phyloP scores from a whole-genome alignment of 2,888 invertebrate genomes.

The Acronicta leporina region DNA sequence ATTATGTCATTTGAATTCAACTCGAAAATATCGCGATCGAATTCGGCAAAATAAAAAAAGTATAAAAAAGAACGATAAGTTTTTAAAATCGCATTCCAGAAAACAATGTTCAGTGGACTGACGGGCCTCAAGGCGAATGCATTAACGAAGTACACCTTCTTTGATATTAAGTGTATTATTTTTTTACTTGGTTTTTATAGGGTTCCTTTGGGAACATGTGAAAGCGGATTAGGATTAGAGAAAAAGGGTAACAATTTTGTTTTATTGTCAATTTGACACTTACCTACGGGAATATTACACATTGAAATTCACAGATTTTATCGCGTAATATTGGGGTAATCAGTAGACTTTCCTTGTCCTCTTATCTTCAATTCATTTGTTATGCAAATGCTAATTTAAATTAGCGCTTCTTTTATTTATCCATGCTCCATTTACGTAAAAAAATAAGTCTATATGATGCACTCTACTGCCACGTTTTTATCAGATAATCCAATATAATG shows the following conservation, averaged over 20 bases:
- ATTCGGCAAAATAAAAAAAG: slow-evolving; percentile 73
- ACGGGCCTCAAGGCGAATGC: slow-evolving; percentile 86
- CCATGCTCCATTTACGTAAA: no score
- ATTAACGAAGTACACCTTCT: slow-evolving; percentile 88
- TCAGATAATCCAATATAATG: no score
- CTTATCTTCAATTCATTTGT: no score
- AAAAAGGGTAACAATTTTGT: neutral
- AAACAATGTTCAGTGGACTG: slow-evolving; percentile 85
- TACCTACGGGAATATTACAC: no score
- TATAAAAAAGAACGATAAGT: slow-evolving; percentile 67
- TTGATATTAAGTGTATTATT: slow-evolving; percentile 88
- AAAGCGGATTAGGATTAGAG: slow-evolving; percentile 4
- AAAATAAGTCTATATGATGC: no score
- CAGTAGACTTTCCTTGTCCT: no score
- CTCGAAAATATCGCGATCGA: slow-evolving; percentile 62
- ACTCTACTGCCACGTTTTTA: no score
- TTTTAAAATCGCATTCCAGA: slow-evolving; percentile 86
- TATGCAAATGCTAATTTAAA: no score
- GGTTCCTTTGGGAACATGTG: slow-evolving; percentile 43
- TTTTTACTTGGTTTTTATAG: slow-evolving; percentile 72
- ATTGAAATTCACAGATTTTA: no score
- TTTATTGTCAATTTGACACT: no score
- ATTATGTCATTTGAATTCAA: slow-evolving; percentile 72
- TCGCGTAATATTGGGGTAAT: no score
- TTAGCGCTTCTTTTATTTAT: no score